Evolutionary conservation across 2,797 vertebrate species (phyloP).

Genomic region (Malurus splendens): DNA sequence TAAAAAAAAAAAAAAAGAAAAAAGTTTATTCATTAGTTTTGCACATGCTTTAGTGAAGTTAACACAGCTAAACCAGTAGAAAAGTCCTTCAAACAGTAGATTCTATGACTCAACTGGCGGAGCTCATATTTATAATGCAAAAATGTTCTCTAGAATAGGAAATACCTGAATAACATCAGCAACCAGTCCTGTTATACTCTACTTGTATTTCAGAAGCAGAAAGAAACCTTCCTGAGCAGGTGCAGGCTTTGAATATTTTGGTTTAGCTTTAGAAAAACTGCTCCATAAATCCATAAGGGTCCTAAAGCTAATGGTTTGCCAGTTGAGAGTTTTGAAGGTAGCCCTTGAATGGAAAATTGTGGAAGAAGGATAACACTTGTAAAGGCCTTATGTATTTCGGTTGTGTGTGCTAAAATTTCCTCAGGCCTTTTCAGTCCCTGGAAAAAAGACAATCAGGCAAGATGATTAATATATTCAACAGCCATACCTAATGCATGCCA

Average conservation of each 20-base stretch:
- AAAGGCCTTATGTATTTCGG: neutral
- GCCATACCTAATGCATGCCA: neutral
- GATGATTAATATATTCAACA: neutral
- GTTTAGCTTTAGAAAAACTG: neutral
- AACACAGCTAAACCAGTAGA: neutral
- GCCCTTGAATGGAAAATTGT: neutral
- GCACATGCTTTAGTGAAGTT: neutral
- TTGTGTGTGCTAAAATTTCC: neutral
- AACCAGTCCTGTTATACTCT: neutral
- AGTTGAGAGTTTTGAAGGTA: neutral
- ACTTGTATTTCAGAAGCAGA: neutral
- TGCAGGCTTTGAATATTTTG: neutral
- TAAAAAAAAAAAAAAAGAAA: neutral
- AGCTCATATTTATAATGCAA: neutral
- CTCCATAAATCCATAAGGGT: neutral
- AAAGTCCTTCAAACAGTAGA: neutral
- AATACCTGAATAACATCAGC: neutral
- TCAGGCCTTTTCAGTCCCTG: neutral
- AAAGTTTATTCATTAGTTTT: neutral
- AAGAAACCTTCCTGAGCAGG: neutral
- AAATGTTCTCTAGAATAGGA: neutral
- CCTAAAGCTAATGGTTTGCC: neutral
- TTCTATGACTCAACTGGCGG: rapidly evolving
- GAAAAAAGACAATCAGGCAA: neutral
- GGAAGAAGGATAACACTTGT: neutral